These are phyloP conservation scores for Episyrphus balteatus DNA, from an alignment of 1,140 invertebrate genomes.

Conservation along the genomic window DNA sequence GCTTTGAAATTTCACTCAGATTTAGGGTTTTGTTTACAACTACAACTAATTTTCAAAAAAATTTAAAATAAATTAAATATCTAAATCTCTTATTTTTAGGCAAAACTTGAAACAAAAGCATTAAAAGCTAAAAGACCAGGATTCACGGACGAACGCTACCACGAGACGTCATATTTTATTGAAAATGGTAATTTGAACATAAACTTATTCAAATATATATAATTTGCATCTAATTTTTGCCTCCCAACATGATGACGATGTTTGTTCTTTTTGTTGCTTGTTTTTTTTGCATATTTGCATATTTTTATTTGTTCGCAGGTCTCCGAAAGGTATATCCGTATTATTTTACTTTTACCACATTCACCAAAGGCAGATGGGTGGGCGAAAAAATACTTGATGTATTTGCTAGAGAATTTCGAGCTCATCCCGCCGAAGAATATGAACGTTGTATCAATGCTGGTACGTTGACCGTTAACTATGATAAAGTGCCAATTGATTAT, in stretches of 20 bases:
- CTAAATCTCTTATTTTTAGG: conserved; percentile 55
- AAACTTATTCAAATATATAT: background rate
- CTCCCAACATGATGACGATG: too few species aligned
- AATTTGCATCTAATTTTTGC: background rate
- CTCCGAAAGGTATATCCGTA: conserved; percentile 97
- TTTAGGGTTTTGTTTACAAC: too few species aligned
- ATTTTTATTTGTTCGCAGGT: conserved; percentile 46
- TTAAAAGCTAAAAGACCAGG: conserved; percentile 84
- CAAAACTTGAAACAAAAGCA: conserved; percentile 86
- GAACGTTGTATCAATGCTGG: conserved; percentile 83
- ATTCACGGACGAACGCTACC: conserved; percentile 84
- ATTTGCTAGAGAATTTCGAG: conserved; percentile 85
- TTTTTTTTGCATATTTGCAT: background rate
- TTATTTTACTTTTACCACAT: conserved; percentile 93
- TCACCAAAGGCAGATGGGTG: conserved; percentile 95
- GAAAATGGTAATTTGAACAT: conserved; percentile 73
- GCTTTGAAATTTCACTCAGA: too few species aligned
- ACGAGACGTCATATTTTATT: conserved; percentile 91
- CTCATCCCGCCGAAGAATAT: conserved; percentile 84
- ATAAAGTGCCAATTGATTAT: conserved; percentile 85
- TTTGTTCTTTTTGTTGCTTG: background rate
- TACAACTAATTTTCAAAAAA: too few species aligned
- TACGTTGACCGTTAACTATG: conserved; percentile 88
- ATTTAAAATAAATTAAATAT: too few species aligned
- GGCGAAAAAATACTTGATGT: conserved; percentile 90